Percentiles rank a stretch among this genome's conserved stretches.
Evolutionary conservation across 1,140 invertebrate species (phyloP).

Genomic region (Bombus haemorrhoidalis): DNA sequence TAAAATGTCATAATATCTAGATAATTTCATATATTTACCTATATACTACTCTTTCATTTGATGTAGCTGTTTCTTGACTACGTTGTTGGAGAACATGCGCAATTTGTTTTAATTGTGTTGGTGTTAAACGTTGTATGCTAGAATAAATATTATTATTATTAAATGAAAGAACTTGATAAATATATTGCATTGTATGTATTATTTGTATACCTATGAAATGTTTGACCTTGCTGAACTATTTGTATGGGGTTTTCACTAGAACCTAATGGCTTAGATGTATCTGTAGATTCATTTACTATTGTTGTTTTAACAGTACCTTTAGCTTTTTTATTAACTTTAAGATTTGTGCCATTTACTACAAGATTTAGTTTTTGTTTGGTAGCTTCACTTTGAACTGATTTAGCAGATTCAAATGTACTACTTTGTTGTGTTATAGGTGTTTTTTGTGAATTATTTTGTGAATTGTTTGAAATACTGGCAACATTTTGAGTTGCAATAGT

Average conservation of each 20-base stretch:
- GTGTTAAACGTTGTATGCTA: constrained; percentile 84
- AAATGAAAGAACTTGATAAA: background rate
- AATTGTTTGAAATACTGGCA: constrained; percentile 26
- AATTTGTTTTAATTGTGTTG: constrained; percentile 85
- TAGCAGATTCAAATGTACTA: constrained; percentile 40
- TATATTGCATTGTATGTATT: background rate
- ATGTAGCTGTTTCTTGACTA: constrained; percentile 75
- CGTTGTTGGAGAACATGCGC: constrained; percentile 84
- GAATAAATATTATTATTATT: constrained; percentile 65
- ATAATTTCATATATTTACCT: constrained; percentile 70
- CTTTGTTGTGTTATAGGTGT: constrained; percentile 43
- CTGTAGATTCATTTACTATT: constrained; percentile 45
- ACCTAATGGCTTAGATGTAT: constrained; percentile 80
- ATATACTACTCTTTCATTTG: constrained; percentile 85
- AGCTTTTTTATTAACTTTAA: constrained; percentile 50
- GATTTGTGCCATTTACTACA: constrained; percentile 58
- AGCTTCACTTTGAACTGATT: constrained; percentile 59
- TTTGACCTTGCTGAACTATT: constrained; percentile 85
- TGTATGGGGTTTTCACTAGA: constrained; percentile 86
- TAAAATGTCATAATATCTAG: constrained; percentile 59
- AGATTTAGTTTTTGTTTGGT: constrained; percentile 60
- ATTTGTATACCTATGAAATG: constrained; percentile 78
- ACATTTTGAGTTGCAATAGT: constrained; percentile 42
- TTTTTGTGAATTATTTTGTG: constrained; percentile 46
- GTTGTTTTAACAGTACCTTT: constrained; percentile 45